phyloP scores from a whole-genome alignment of 2,113 vertebrate species.

The Rattus norvegicus region GRCr8 NC_086031.1:89267501-89268000 shows the following conservation, averaged over 20 bases:
- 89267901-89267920: background rate
- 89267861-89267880: background rate
- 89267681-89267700: too few relatives aligned
- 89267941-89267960: background rate
- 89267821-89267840: too few relatives aligned
- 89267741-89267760: too few relatives aligned
- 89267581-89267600: too few relatives aligned
- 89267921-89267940: background rate
- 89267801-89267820: too few relatives aligned
- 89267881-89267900: background rate
- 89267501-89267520: background rate
- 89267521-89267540: background rate
- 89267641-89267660: too few relatives aligned
- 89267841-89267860: background rate
- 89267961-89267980: background rate
- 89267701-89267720: too few relatives aligned
- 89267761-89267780: background rate
- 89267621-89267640: too few relatives aligned
- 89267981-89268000: background rate
- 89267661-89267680: too few relatives aligned
- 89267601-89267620: too few relatives aligned
- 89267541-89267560: background rate
- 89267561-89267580: background rate
- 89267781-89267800: background rate
- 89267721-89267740: too few relatives aligned